Evolutionary conservation across 2,113 vertebrate genomes (phyloP).

Genomic region (Cheirogaleus medius): DNA sequence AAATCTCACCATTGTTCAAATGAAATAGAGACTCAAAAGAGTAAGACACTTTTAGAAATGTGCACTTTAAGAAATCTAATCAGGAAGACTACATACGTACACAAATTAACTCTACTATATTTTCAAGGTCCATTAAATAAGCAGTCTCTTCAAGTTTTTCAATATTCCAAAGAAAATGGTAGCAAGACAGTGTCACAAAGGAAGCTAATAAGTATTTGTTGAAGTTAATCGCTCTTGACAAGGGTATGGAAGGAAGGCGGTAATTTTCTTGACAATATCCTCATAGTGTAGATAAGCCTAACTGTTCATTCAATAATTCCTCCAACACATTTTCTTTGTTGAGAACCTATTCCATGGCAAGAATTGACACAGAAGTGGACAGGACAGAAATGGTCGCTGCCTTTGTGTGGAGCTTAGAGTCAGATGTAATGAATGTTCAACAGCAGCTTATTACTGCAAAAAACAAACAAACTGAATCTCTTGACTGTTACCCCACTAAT

Average conservation of each 20-base stretch:
- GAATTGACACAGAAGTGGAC: background rate
- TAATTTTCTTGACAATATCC: background rate
- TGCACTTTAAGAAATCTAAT: background rate
- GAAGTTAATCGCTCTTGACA: slow-evolving; percentile 5
- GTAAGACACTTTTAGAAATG: slow-evolving; percentile 4
- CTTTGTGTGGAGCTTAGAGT: background rate
- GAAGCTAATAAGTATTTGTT: background rate
- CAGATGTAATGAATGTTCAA: background rate
- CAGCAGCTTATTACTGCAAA: background rate
- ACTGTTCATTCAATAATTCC: background rate
- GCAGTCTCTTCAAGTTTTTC: background rate
- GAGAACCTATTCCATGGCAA: background rate
- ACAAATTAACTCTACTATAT: background rate
- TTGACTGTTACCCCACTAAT: background rate
- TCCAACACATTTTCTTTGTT: background rate
- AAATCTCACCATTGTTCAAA: slow-evolving; percentile 10
- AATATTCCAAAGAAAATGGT: background rate
- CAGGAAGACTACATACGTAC: background rate
- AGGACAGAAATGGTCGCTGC: background rate
- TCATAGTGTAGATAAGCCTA: background rate
- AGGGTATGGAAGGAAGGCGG: background rate
- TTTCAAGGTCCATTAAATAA: background rate
- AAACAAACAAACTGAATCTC: background rate
- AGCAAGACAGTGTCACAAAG: background rate
- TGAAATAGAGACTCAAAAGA: slow-evolving; percentile 10